phyloP scores from a whole-genome alignment of 2,113 vertebrate genomes.

The Tapirus terrestris region DNA sequence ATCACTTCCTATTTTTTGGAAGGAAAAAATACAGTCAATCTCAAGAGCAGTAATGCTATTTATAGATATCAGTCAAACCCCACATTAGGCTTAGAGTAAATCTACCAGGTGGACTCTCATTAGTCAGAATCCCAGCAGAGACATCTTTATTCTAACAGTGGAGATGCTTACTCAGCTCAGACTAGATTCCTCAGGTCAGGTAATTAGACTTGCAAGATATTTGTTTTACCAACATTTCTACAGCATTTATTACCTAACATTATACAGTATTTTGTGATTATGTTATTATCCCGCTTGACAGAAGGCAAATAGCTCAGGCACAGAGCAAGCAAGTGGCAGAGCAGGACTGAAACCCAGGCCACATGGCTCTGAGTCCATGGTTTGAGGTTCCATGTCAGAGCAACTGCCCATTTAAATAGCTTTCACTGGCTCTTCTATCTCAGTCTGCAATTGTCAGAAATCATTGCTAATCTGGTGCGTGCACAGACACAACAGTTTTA shows the following conservation, averaged over 20 bases:
- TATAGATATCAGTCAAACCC: background rate
- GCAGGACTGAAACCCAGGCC: background rate
- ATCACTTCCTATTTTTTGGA: conserved; percentile 88
- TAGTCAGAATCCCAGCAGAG: no score
- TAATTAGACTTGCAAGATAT: background rate
- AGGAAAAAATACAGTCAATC: conserved; percentile 52
- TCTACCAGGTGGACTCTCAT: background rate
- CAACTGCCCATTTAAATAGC: background rate
- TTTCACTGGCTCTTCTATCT: background rate
- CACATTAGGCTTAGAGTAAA: background rate
- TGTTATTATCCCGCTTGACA: no score
- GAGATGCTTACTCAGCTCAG: background rate
- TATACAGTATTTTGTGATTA: background rate
- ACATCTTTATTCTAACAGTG: background rate
- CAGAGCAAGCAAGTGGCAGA: background rate
- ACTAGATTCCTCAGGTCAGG: background rate
- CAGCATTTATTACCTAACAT: background rate
- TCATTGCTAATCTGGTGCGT: background rate
- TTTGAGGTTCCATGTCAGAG: accelerated
- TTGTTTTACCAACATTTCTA: background rate
- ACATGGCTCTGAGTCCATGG: accelerated
- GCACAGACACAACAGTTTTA: background rate
- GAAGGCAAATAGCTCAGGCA: background rate
- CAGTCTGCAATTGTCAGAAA: background rate
- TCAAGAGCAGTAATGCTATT: background rate